Base-by-base conservation (phyloP, 1,140 invertebrate genomes). In the Temnothorax nylanderi region DNA sequence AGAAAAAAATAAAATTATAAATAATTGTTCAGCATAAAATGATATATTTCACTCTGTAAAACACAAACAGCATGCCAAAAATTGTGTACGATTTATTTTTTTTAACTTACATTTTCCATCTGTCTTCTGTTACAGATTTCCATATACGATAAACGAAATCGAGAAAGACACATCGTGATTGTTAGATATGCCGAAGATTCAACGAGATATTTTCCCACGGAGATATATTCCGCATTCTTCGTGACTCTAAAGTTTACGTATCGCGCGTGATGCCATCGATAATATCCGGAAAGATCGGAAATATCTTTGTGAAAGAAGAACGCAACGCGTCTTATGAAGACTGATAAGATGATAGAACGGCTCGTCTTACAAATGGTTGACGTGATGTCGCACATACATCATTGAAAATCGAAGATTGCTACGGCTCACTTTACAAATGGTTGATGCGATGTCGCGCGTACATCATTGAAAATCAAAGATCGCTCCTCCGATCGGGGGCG, bases 111-210 rank as follows among this genome's bases (percentile, higher is more conserved):
- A 49, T 26, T 11, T 60, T 58, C 13, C 13, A 10, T 71, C 34
- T 77, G 11, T 49, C 34, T 74, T 58, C 47, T 74, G 44, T 88
- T 85, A 1, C 88, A 89, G 88, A 67, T 21, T 62, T 13, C 41
- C 18, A 44, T 16, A 21, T 11, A 1, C 26, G 7, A 62, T 11
- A n/a, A 3, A 3, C 34, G 60, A n/a, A 51, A 21, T 11, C 16
- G 54, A 44, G 26, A 11, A 0, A 26, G 47, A 13, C 6, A 11
- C 44, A 47, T 3, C 13, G 47, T 32, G 13, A 54, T 44, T 41
- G 26, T 56, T 44, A 13, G 64, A 54, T 49, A 60, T 62, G 72
- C 18, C 18, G 69, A 34, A 34, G 10, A 34, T 21, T 18, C 13
- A 7, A 4, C 44, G 8, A 58, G 21, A 60, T 67, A 49, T 11